Evolutionary conservation across 2,113 vertebrate species (phyloP).

Genomic region (Neolamprologus tretocephalus): DNA sequence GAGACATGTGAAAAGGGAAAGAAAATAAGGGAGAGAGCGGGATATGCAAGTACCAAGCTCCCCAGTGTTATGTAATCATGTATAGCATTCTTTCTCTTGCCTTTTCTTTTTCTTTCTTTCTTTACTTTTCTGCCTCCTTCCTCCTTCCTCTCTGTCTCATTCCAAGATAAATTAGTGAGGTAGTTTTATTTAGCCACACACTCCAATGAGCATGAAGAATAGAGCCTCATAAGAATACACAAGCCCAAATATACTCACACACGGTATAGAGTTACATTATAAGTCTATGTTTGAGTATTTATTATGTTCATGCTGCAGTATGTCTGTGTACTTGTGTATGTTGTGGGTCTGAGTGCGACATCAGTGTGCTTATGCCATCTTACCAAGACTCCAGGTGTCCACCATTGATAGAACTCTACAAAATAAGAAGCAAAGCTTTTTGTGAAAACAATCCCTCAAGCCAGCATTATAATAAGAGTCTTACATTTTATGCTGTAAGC

Average conservation of each 20-base stretch:
- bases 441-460: conserved; percentile 29
- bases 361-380: conserved; percentile 32
- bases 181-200: conserved; percentile 16
- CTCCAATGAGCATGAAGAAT: conserved; percentile 26
- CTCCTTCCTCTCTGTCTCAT: not conserved
- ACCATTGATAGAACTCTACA: conserved; percentile 82
- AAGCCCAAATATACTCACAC: not conserved
- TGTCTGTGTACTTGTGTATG: not conserved
- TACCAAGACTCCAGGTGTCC: conserved; percentile 77
- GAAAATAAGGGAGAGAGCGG: not conserved
- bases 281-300: not conserved
- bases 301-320: not conserved
- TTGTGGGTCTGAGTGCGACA: not conserved
- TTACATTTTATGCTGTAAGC: not conserved
- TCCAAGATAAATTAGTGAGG: conserved; percentile 37
- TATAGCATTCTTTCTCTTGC: not conserved
- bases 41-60: conserved; percentile 14
- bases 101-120: not conserved
- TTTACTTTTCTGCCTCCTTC: not conserved
- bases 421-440: conserved; percentile 25
- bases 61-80: conserved; percentile 25
- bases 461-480: conserved; percentile 18
- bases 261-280: not conserved
- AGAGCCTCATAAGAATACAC: conserved; percentile 8
- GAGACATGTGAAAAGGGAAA: not conserved